Percentiles rank a stretch among this genome's conserved stretches.
These are phyloP conservation scores for Andrena dorsata DNA, from an alignment of 2,888 invertebrate species.

Conservation along the genomic window DNA sequence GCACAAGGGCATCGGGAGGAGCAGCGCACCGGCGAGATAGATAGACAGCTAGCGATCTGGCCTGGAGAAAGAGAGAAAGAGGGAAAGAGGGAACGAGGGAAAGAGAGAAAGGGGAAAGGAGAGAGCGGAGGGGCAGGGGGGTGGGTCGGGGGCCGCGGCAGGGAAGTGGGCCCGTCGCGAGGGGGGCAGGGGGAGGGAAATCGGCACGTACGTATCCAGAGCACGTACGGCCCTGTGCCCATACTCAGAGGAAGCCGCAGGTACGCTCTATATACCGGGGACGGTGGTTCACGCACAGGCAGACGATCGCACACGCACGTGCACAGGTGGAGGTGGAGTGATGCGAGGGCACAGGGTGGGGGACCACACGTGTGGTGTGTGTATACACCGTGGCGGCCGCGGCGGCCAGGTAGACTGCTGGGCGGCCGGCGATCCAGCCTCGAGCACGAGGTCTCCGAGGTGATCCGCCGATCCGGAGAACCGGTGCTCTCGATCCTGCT, in stretches of 20 bases:
- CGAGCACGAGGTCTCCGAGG: slow-evolving; percentile 65
- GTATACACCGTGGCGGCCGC: slow-evolving; percentile 70
- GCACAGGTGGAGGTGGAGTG: slow-evolving; percentile 66
- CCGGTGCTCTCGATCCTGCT: slow-evolving; percentile 61
- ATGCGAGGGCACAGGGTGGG: slow-evolving; percentile 66
- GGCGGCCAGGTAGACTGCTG: slow-evolving; percentile 83
- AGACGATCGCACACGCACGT: slow-evolving; percentile 52
- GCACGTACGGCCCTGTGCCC: slow-evolving; percentile 84
- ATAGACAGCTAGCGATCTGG: background rate
- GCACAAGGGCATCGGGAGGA: slow-evolving; percentile 60
- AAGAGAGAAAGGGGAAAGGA: slow-evolving; percentile 10
- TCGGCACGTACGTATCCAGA: slow-evolving; percentile 82
- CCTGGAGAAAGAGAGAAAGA: background rate
- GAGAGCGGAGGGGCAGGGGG: slow-evolving; percentile 14
- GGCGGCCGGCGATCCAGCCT: slow-evolving; percentile 77
- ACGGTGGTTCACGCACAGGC: slow-evolving; percentile 54
- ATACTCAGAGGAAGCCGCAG: slow-evolving; percentile 78
- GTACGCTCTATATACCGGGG: slow-evolving; percentile 71
- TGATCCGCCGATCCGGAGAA: slow-evolving; percentile 65
- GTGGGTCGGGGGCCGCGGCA: slow-evolving; percentile 13
- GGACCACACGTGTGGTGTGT: slow-evolving; percentile 78
- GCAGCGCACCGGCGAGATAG: slow-evolving; percentile 17
- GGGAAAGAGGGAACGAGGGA: slow-evolving; percentile 3
- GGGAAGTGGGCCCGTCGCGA: slow-evolving; percentile 35
- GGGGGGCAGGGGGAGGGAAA: slow-evolving; percentile 71